Evolutionary conservation across 23 tunicate species (phyloP), one percentile per base, ranked within the genome.

Genomic region (Ascidia mentula): DNA sequence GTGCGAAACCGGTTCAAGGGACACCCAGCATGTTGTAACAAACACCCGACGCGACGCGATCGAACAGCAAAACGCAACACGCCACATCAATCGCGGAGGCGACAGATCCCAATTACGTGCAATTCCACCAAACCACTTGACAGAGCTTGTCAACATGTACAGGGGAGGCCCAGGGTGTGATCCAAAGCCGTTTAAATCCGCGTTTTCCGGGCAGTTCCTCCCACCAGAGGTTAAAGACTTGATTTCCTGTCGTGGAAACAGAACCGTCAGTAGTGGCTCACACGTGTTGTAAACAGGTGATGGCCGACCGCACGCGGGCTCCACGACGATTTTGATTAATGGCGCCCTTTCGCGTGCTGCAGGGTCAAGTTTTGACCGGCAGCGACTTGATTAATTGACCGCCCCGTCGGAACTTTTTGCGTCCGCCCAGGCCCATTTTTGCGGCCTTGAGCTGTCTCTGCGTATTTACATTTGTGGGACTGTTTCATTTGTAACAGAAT

Each of bases 11-110:
- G n/a, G n/a, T n/a, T n/a, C n/a, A n/a, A n/a, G n/a, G n/a, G n/a
- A n/a, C n/a, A n/a, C n/a, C n/a, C n/a, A n/a, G n/a, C n/a, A n/a
- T n/a, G n/a, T n/a, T n/a, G n/a, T n/a, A n/a, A n/a, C n/a, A n/a
- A n/a, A n/a, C n/a, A n/a, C 13, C 12, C 22, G 65, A 53, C 65
- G 24, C 28, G 65, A 53, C 28, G 7, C 13, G 22, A 26, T 3
- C 65, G 24, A 53, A 28, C 22, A 26, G 65, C 4, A 26, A 28
- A 53, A 53, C 65, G 24, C 22, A 3, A 9, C 13, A 28, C 28
- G 13, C 65, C 65, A 53, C 65, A 53, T 53, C 65, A 53, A 53
- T 53, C 65, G 65, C 65, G 4, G n/a, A n/a, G 22, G 65, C 65
- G 65, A 53, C 65, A 53, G 24, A 53, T 26, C 65, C 28, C 13